Evolutionary conservation across 1,140 invertebrate species (phyloP).

Genomic region (Pectinophora gossypiella): DNA sequence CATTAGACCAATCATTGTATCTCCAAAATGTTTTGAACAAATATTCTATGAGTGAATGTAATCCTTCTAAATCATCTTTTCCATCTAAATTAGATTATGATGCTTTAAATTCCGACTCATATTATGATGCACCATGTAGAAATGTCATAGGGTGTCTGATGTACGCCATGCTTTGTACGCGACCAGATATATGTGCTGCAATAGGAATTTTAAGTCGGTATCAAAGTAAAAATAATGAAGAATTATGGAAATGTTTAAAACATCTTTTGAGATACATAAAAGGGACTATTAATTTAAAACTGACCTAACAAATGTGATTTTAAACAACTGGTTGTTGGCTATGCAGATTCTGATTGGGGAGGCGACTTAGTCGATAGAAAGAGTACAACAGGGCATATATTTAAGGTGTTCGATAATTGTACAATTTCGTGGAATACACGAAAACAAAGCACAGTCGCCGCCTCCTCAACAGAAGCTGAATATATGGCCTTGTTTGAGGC

Average conservation of each 20-base stretch:
- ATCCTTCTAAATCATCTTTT: conserved; percentile 8
- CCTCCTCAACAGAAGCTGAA: conserved; percentile 32
- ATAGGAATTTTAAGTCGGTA: conserved; percentile 41
- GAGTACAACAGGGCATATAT: conserved; percentile 14
- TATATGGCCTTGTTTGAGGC: conserved; percentile 35
- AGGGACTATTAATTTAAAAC: conserved; percentile 36
- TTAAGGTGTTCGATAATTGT: conserved; percentile 12
- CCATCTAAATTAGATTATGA: too few relatives aligned
- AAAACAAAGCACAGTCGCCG: conserved; percentile 36
- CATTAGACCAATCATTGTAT: conserved; percentile 17
- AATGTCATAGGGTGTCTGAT: conserved; percentile 41
- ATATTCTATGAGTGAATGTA: conserved; percentile 33
- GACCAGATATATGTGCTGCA: conserved; percentile 34
- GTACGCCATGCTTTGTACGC: conserved; percentile 42
- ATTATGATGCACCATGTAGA: conserved; percentile 27
- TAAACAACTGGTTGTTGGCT: not conserved
- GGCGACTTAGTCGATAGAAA: conserved; percentile 6
- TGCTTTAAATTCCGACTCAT: conserved; percentile 20
- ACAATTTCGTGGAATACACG: conserved; percentile 28
- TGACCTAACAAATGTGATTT: conserved; percentile 26
- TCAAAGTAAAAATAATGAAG: conserved; percentile 28
- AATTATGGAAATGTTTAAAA: conserved; percentile 34
- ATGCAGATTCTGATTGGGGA: conserved; percentile 5
- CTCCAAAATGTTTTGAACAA: conserved; percentile 22
- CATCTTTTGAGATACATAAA: conserved; percentile 32